A percentile compares a stretch with the other conserved stretches of the same genome.
phyloP scores from a whole-genome alignment of 2,113 vertebrate species.

The Zosterops pallidus region DNA sequence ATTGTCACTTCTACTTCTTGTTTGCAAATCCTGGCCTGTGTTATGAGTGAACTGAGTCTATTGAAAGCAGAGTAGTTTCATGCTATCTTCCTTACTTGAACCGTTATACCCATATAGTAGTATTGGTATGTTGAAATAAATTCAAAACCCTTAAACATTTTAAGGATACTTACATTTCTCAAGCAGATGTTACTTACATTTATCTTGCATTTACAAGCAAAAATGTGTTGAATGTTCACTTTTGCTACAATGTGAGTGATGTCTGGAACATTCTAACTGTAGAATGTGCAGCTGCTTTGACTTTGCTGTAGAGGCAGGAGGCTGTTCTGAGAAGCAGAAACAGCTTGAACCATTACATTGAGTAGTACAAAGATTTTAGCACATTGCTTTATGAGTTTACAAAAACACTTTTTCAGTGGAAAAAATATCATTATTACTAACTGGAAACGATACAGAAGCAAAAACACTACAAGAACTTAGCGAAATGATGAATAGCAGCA shows the following conservation, averaged over 20 bases:
- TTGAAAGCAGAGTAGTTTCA: accelerated
- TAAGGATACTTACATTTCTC: neutral
- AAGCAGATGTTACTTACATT: neutral
- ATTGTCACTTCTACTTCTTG: neutral
- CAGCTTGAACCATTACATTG: neutral
- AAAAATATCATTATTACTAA: neutral
- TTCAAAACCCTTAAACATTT: neutral
- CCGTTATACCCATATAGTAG: neutral
- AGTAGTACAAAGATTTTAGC: neutral
- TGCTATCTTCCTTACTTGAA: neutral
- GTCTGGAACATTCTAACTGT: neutral
- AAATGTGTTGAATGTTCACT: neutral
- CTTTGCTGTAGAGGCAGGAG: neutral
- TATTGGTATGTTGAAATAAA: neutral
- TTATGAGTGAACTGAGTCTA: neutral
- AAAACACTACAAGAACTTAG: neutral
- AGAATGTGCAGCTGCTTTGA: neutral
- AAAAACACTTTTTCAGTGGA: neutral
- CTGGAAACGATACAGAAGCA: neutral
- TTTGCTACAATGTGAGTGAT: neutral
- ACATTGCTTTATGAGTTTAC: neutral
- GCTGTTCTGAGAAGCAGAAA: neutral
- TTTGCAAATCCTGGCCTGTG: neutral
- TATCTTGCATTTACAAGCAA: neutral
- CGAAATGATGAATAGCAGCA: neutral